phyloP scores from a whole-genome alignment of 2,113 vertebrate genomes.

The Siniperca chuatsi region DNA sequence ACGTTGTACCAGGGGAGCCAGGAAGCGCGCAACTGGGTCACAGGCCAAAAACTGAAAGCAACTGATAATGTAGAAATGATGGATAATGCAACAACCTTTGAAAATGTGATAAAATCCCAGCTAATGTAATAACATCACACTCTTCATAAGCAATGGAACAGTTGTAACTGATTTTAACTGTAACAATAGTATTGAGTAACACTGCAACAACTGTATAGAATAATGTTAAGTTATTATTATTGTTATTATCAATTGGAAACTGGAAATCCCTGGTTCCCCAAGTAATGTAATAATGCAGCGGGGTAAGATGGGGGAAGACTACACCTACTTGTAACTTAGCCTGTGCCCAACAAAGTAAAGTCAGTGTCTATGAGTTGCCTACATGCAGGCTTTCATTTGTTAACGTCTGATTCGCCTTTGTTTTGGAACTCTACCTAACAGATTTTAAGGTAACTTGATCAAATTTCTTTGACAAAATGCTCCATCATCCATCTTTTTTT shows the following conservation, averaged over 20 bases:
- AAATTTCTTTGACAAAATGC: too few relatives aligned
- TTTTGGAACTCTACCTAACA: background rate
- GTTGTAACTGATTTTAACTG: background rate
- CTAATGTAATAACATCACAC: background rate
- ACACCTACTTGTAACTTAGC: background rate
- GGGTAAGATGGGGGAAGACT: background rate
- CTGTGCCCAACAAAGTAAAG: background rate
- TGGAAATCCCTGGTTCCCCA: background rate
- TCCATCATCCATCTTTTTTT: too few relatives aligned
- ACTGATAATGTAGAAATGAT: background rate
- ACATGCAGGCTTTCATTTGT: background rate
- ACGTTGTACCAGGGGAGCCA: conserved; percentile 13
- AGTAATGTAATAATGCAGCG: background rate
- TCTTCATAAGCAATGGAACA: background rate
- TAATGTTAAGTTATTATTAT: background rate
- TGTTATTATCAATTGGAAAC: background rate
- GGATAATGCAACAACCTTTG: background rate
- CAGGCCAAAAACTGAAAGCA: conserved; percentile 32
- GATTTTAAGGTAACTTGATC: background rate
- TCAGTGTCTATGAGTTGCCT: background rate
- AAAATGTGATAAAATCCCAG: background rate
- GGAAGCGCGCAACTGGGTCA: conserved; percentile 32
- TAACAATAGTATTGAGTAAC: background rate
- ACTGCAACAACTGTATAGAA: background rate
- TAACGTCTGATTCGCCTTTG: background rate